These are phyloP conservation scores for Battus philenor DNA, from an alignment of 1,140 invertebrate species.

Conservation along the genomic window DNA sequence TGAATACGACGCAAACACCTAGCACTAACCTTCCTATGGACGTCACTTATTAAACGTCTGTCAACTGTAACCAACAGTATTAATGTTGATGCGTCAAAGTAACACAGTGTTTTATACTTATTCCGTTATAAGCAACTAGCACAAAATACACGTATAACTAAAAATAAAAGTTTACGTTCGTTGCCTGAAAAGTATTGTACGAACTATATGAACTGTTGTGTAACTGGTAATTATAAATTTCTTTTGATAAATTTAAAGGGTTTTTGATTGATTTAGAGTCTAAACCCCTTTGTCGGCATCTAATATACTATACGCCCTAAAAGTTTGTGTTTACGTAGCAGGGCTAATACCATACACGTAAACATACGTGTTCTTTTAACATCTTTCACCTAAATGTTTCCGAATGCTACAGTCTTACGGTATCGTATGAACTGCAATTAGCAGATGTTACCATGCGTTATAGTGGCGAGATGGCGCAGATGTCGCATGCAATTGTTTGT, in stretches of 20 bases:
- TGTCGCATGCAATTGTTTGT: conserved; percentile 54
- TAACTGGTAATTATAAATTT: background rate
- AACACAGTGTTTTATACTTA: too few species aligned
- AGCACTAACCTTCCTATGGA: background rate
- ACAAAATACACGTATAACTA: too few species aligned
- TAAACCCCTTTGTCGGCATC: too few species aligned
- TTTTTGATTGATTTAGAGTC: too few species aligned
- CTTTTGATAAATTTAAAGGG: too few species aligned
- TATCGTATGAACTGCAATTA: conserved; percentile 46
- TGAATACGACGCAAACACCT: conserved; percentile 2
- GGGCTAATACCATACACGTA: too few species aligned
- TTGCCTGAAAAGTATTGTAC: background rate
- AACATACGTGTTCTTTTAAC: too few species aligned
- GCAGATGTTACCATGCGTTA: conserved; percentile 31
- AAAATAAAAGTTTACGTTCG: background rate
- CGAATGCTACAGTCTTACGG: background rate
- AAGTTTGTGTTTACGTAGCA: too few species aligned
- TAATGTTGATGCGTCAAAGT: conserved; percentile 11
- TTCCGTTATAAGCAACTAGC: too few species aligned
- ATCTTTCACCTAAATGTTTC: too few species aligned
- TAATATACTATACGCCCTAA: too few species aligned
- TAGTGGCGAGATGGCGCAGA: conserved; percentile 38
- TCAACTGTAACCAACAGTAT: conserved; percentile 7
- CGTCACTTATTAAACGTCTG: conserved; percentile 13
- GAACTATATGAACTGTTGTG: too few species aligned